Base-by-base conservation (phyloP, 1,140 invertebrate genomes). In the Aphis gossypii region DNA sequence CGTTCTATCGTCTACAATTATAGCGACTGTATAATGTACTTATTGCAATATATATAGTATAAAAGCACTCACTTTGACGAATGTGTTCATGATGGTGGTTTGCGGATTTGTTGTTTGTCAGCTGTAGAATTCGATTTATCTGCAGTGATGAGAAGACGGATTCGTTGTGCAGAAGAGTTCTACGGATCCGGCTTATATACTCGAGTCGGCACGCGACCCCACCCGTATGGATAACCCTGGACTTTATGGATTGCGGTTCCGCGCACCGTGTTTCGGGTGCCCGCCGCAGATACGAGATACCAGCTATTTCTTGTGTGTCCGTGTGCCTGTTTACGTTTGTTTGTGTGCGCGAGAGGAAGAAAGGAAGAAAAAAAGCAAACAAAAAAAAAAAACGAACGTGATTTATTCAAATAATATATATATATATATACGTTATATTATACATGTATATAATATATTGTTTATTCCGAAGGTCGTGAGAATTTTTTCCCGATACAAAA, bases 211-310 rank as follows among this genome's bases (percentile, higher is more conserved):
- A 46, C 48, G 92, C 92, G 76, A 93, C 92, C 92, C 92, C 92
- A 93, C 92, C 92, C 48, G 82, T 44, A 25, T 38, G 76, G 46
- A 84, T 93, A 93, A 93, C 92, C 92, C 92, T 93, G 92, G 90
- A 38, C 54, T 51, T 86, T 83, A 56, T 56, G 91, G 68, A 38
- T 46, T 92, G 91, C 76, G 91, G 91, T 92, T 92, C 46, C 76
- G 11, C 60, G 68, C 90, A 25, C 35, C 2, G 44, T 91, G 46
- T 92, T 92, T 92, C 44, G 91, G 76, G 46, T 91, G 44, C 68
- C 30, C 18, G 88, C 14, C 35, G 90, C 35, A 83, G 91, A 48
- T 84, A 83, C 35, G 30, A 83, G 91, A 92, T n/a, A 30, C 38
- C 38, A 35, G 35, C 35, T 41, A 46, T 41, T 25, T 44, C 7